Conservation (phyloP, 2,888 invertebrate species). For the Melanostoma scalare region DNA sequence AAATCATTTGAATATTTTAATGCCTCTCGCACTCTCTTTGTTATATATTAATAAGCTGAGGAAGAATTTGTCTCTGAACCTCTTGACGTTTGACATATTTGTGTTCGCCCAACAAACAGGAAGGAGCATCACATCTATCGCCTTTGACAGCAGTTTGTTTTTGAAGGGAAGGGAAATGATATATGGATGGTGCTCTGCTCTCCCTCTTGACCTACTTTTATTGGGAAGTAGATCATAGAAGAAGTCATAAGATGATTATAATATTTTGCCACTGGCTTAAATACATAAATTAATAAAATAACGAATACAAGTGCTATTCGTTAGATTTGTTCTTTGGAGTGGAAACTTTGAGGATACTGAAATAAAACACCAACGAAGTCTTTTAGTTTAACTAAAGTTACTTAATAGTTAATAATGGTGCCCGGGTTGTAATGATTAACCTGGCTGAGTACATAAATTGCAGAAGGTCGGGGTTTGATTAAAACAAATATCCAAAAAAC, state of each 20-base stretch:
- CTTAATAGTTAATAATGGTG: too few species aligned
- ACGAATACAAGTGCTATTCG: too few species aligned
- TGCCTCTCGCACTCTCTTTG: not conserved
- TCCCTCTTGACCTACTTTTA: slow-evolving; percentile 21
- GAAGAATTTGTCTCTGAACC: slow-evolving; percentile 28
- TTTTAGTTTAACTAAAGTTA: too few species aligned
- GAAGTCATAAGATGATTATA: not conserved
- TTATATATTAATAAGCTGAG: slow-evolving; percentile 17
- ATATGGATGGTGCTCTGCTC: not conserved
- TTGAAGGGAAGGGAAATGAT: not conserved
- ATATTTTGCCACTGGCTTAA: too few species aligned
- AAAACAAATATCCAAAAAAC: too few species aligned
- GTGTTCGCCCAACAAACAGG: slow-evolving; percentile 10
- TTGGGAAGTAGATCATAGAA: slow-evolving; percentile 14
- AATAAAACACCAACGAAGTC: too few species aligned
- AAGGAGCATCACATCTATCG: slow-evolving; percentile 5
- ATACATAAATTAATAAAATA: not conserved
- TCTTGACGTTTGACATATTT: slow-evolving; percentile 41
- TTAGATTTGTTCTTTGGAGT: too few species aligned
- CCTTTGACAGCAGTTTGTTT: not conserved
- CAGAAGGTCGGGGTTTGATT: too few species aligned
- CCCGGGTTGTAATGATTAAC: too few species aligned
- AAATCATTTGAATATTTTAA: slow-evolving; percentile 20
- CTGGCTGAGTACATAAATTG: too few species aligned
- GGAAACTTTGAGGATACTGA: too few species aligned